A percentile compares a stretch with the other conserved stretches of the same genome.
Conservation (phyloP, 35 echinoderm and acorn worm genomes). For the Patiria miniata region DNA sequence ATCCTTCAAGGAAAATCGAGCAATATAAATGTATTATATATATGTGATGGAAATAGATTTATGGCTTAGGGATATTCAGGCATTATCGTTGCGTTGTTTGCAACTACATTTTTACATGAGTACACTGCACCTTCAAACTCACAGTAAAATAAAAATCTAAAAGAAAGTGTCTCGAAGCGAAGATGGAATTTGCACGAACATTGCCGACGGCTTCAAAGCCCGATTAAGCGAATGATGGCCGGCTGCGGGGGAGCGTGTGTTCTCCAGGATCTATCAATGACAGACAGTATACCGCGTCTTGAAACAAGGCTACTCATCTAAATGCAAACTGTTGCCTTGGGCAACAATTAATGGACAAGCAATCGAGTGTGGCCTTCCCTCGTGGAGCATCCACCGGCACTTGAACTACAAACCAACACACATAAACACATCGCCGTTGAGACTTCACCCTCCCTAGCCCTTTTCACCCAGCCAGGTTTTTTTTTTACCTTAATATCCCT, state of each 20-base stretch:
- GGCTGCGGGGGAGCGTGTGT: neutral
- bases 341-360: conserved; percentile 14
- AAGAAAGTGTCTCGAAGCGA: too few species aligned
- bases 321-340: conserved; percentile 4
- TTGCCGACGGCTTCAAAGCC: too few species aligned
- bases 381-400: neutral
- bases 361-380: neutral
- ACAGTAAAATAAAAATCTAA: too few species aligned
- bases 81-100: too few species aligned
- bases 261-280: neutral
- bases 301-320: neutral
- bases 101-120: too few species aligned
- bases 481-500: neutral
- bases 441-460: neutral
- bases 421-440: neutral
- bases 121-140: too few species aligned
- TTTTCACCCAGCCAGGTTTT: neutral
- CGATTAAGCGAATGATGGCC: too few species aligned
- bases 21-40: too few species aligned
- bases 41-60: too few species aligned
- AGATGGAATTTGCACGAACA: too few species aligned
- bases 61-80: too few species aligned
- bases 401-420: neutral
- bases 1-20: too few species aligned
- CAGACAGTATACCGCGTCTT: neutral